Evolutionary conservation across 2,888 invertebrate species (phyloP).

Genomic region (Furcula furcula): DNA sequence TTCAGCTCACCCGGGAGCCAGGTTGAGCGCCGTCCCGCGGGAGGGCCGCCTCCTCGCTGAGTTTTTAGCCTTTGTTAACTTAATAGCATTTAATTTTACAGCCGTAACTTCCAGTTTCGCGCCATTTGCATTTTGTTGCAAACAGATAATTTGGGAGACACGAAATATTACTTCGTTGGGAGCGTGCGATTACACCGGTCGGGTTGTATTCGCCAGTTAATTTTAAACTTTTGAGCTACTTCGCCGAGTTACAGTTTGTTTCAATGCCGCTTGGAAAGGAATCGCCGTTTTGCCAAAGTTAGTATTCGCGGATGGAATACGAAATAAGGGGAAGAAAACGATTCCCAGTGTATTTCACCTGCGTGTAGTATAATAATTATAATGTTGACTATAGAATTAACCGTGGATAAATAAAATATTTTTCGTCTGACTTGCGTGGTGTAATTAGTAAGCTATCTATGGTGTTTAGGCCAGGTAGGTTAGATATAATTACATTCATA

Average conservation of each 20-base stretch:
- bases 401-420: no score
- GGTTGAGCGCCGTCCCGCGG: conserved; percentile 17
- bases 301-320: conserved; percentile 1
- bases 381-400: not conserved
- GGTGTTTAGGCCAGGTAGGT: no score
- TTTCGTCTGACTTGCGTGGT: no score
- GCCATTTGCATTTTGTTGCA: conserved; percentile 23
- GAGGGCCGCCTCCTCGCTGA: conserved; percentile 21
- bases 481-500: no score
- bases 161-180: conserved; percentile 28
- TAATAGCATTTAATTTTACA: conserved; percentile 39
- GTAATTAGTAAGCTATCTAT: no score
- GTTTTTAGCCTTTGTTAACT: conserved; percentile 38
- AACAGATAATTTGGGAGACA: conserved; percentile 32
- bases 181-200: conserved; percentile 18
- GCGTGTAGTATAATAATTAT: not conserved
- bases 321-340: not conserved
- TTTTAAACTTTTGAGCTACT: conserved; percentile 19
- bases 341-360: not conserved
- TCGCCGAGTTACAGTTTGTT: conserved; percentile 1
- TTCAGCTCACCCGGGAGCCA: conserved; percentile 44
- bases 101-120: conserved; percentile 24
- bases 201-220: conserved; percentile 31
- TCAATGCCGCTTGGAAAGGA: conserved; percentile 1
- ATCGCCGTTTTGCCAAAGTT: conserved; percentile 1